phyloP scores from a whole-genome alignment of 35 echinoderm and acorn worm species.

The Acanthaster planci region DNA sequence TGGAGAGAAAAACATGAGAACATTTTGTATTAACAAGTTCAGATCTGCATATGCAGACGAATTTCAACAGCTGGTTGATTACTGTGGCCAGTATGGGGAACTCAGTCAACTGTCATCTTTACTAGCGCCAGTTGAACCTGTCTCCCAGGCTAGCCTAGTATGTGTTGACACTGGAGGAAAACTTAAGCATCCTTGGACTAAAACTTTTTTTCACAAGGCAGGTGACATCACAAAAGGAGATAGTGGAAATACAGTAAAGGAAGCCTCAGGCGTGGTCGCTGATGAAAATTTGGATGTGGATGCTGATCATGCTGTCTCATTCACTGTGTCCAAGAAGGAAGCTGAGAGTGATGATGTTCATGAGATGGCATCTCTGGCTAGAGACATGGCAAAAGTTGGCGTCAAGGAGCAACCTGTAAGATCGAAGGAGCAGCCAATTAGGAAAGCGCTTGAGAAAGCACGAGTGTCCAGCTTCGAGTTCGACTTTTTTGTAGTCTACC shows the following conservation, averaged over 20 bases:
- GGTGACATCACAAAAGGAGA: no score
- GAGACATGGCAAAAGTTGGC: not conserved
- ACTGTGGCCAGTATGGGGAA: no score
- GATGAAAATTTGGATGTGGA: not conserved
- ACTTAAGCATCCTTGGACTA: not conserved
- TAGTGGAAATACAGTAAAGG: no score
- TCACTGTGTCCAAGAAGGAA: not conserved
- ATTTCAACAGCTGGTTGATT: no score
- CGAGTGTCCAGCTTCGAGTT: not conserved
- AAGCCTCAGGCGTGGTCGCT: not conserved
- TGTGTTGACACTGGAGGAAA: not conserved
- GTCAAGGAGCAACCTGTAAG: not conserved
- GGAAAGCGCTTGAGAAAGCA: slow-evolving; percentile 17
- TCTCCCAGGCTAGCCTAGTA: no score
- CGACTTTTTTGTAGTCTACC: slow-evolving; percentile 18
- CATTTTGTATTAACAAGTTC: not conserved
- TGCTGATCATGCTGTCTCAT: not conserved
- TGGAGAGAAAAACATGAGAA: not conserved
- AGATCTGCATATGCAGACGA: not conserved
- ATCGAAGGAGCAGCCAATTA: slow-evolving; percentile 14
- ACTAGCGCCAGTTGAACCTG: no score
- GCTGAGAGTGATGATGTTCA: not conserved
- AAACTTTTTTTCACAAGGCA: no score
- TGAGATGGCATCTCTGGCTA: not conserved
- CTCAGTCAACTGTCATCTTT: no score